phyloP scores from a whole-genome alignment of 2,113 vertebrate genomes.

The Hylia prasina region DNA sequence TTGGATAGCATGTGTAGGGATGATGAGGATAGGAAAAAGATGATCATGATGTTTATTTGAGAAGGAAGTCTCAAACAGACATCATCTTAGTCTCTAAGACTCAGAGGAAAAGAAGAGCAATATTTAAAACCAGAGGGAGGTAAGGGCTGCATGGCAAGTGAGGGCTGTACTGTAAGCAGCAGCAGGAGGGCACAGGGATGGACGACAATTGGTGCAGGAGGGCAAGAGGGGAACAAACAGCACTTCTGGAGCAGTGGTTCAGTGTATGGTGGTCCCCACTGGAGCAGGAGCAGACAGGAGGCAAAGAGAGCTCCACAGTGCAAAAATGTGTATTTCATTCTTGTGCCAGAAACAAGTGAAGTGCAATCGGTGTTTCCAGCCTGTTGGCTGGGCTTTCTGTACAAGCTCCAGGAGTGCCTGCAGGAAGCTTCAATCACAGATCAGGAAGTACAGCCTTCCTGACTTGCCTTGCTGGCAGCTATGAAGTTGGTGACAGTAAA shows the following conservation, averaged over 20 bases:
- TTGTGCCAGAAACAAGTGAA: neutral
- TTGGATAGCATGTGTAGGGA: neutral
- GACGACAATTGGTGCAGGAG: neutral
- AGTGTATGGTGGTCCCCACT: neutral
- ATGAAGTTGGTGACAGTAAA: neutral
- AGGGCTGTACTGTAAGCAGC: neutral
- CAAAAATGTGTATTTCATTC: neutral
- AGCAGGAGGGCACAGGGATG: neutral
- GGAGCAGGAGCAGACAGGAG: neutral
- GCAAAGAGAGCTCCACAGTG: neutral
- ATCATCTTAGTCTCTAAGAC: neutral
- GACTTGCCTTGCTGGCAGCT: neutral
- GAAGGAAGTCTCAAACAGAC: neutral
- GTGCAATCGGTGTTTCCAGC: neutral
- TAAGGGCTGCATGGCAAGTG: neutral
- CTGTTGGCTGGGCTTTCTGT: neutral
- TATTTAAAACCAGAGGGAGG: neutral
- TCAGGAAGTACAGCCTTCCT: neutral
- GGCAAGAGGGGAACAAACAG: neutral
- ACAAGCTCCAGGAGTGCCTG: neutral
- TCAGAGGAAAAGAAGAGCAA: neutral
- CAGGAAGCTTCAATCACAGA: neutral
- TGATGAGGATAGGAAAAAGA: neutral
- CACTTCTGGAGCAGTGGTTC: neutral
- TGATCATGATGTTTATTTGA: neutral